Base-by-base conservation (phyloP, 2,888 invertebrate genomes). In the Ptycholaimellus sp. region DNA sequence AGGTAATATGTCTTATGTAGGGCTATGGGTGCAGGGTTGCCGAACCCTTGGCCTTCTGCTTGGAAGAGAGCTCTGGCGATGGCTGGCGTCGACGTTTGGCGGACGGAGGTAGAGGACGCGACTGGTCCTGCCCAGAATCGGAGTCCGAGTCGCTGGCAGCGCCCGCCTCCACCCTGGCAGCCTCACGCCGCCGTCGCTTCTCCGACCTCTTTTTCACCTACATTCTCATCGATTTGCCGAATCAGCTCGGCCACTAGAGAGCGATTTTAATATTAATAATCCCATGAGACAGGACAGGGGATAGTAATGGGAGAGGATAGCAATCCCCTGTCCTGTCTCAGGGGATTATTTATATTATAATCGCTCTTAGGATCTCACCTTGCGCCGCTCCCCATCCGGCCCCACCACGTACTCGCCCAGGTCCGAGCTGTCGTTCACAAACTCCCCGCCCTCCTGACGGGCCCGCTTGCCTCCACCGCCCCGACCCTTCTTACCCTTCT, bases 381-480 rank as follows among this genome's bases (percentile, higher is more conserved):
- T 13, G 16, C 16, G 3, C 3, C 27, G 11, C 22, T 39, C 48
- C 6, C 33, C 45, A 19, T 37, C 48, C 17, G 40, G 45, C 11
- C 40, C 42, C 11, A 40, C 37, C 4, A 25, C 14, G 44, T 47
- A 48, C 34, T 49, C 47, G 31, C 51, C 50, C 41, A 46, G 43
- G 40, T 52, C 52, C 6, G 47, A 47, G 35, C 42, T 42, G 38
- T 53, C 53, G 41, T 53, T 52, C 29, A 53, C 48, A 32, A 53
- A 53, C 27, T 49, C 53, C 11, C 51, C 53, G 19, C 46, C 46
- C 23, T 48, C 48, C 11, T 41, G 44, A 17, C 41, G 46, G 20
- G 33, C 35, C 11, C 33, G 38, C 35, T 38, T 41, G 29, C 42
- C 30, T 7, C 32, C 35, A 30, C 41, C 37, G 28, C 47, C 40